Base-by-base conservation (phyloP, 2,888 invertebrate genomes). In the Pycnomerus fuliginosus region DNA sequence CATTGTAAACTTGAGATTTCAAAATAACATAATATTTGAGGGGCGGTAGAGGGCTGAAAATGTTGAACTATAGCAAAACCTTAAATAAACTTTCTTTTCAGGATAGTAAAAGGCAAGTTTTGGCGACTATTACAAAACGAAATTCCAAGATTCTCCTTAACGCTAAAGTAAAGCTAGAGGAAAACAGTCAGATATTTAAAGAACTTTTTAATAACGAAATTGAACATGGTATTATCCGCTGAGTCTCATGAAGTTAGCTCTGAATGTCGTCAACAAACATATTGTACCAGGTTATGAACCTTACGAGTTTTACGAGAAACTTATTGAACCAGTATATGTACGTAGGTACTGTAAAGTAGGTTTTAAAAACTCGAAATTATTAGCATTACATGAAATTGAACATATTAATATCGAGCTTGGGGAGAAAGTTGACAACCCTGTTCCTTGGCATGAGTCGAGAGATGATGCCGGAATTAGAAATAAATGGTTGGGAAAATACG, bases 381-480 rank as follows among this genome's bases (percentile, higher is more conserved):
- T 73, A 32, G 67, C 72, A 0, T 15, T 63, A 8, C 73, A 73
- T 40, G 71, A 73, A 56, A 37, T 61, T 1, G 29, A 39, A 1
- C 73, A 73, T 44, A 67, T 73, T 39, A 67, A 64, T 36, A 61
- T 70, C 8, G 67, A 69, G 28, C 48, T 70, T 25, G 65, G 59
- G 11, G 65, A 65, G 22, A 62, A 60, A 48, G 67, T 71, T 2
- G 73, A 72, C 46, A 55, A 58, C 25, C 61, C 65, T 1, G 46
- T 55, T 2, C 56, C 59, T 3, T 71, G 69, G 70, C 60, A 61
- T 24, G 50, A 50, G 3, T 49, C 51, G 7, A 54, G 60, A 29
- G 64, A 63, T 3, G 58, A 62, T 29, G 57, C 68, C 3, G 44
- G 52, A 3, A 49, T 67, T 7, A 61, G 70, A n/a, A 72, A 71